Evolutionary conservation across 1,140 invertebrate genomes (phyloP).

Genomic region (Phocides pigmalion): DNA sequence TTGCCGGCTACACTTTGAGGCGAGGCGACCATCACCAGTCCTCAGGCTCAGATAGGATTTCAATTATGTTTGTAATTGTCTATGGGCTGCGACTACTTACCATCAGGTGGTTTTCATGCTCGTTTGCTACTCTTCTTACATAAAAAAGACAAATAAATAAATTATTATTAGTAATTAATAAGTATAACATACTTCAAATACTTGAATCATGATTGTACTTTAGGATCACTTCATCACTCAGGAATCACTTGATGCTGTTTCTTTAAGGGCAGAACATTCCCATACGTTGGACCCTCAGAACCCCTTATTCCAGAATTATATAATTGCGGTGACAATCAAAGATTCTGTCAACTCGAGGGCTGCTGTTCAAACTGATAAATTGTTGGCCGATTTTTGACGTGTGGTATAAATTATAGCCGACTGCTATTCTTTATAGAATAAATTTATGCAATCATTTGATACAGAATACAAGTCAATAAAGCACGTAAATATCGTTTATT

Average conservation of each 20-base stretch:
- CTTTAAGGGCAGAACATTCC: slow-evolving; percentile 9
- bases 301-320: slow-evolving; percentile 18
- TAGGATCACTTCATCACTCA: slow-evolving; percentile 19
- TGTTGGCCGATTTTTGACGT: slow-evolving; percentile 29
- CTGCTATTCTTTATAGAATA: neutral
- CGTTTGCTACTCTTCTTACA: too few relatives aligned
- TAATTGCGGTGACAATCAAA: slow-evolving; percentile 38
- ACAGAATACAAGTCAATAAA: too few relatives aligned
- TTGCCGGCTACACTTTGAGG: too few relatives aligned
- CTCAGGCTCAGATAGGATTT: too few relatives aligned
- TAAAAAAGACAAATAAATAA: too few relatives aligned
- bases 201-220: neutral
- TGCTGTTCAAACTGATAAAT: slow-evolving; percentile 52
- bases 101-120: too few relatives aligned
- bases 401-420: slow-evolving; percentile 38
- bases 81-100: too few relatives aligned
- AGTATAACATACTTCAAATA: neutral
- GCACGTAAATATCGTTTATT: too few relatives aligned
- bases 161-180: too few relatives aligned
- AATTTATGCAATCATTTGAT: too few relatives aligned
- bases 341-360: slow-evolving; percentile 41
- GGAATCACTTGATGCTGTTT: slow-evolving; percentile 18
- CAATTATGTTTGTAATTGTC: too few relatives aligned
- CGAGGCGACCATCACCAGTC: too few relatives aligned
- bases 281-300: slow-evolving; percentile 8